Conservation (phyloP, 2,888 invertebrate species). For the Euplexia lucipara region DNA sequence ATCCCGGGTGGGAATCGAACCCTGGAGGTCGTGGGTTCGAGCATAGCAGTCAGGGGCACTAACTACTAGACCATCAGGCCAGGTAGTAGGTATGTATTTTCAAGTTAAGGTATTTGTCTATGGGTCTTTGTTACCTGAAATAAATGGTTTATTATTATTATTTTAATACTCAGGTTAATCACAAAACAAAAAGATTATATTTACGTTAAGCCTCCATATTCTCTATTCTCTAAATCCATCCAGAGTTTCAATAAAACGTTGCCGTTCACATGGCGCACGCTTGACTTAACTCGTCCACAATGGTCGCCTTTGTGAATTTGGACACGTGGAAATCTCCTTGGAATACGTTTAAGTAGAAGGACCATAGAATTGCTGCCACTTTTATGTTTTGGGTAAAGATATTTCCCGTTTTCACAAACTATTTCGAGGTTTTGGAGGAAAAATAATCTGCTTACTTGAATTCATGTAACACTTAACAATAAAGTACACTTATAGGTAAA, state of each 20-base stretch:
- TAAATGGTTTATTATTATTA: no score
- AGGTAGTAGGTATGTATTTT: no score
- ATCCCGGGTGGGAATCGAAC: no score
- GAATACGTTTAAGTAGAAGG: slow-evolving; percentile 27
- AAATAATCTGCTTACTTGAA: background rate
- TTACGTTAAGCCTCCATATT: background rate
- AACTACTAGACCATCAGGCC: no score
- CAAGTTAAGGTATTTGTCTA: no score
- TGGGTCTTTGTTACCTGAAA: no score
- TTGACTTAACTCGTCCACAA: slow-evolving; percentile 67
- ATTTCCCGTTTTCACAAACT: background rate
- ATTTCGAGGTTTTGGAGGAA: background rate
- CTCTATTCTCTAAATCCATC: background rate
- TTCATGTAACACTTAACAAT: background rate
- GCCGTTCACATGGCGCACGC: slow-evolving; percentile 28
- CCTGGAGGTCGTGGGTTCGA: no score
- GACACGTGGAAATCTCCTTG: slow-evolving; percentile 35
- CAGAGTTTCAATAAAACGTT: slow-evolving; percentile 39
- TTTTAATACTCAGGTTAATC: no score
- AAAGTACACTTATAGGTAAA: background rate
- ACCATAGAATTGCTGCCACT: background rate
- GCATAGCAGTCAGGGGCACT: no score
- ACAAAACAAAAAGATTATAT: no score
- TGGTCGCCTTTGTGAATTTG: slow-evolving; percentile 56
- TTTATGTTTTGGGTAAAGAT: background rate